Evolutionary conservation across 2,797 vertebrate species (phyloP), one percentile per base, ranked within the genome.

Genomic region (Eidolon dupreanum): DNA sequence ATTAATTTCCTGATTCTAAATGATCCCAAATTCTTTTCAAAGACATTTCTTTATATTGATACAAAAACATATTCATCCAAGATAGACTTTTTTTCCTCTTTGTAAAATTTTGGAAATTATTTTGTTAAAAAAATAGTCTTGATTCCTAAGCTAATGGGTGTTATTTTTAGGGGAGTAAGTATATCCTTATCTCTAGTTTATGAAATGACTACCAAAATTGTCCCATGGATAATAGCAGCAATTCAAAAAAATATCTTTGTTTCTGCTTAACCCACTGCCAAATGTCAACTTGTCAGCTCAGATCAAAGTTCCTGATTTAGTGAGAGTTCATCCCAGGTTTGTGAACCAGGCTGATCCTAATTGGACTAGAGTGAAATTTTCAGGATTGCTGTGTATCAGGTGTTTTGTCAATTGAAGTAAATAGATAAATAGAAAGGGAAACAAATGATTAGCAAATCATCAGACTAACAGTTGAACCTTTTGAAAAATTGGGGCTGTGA

Each of bases 291-390:
- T 49, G 9, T 63, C 33, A 31, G 5, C 74, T 81, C 38, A 59
- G 13, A 26, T 93, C 68, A 55, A 61, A 15, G 46, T 79, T 77
- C 90, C 31, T 33, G 59, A 73, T 55, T 68, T 11, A 43, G 13
- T 53, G 55, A 55, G 70, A 74, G 59, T 78, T 95, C 43, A 33
- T 71, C 77, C 15, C 57, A 24, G 61, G 24, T 81, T 79, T 87
- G 36, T 94, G 93, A 96, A 55, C 38, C 66, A 90, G 55, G 26
- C 16, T 92, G 41, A 78, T 75, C 15, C 65, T 51, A 81, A 71
- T 12, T 74, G 41, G 36, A 68, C 7, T 59, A 38, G 4, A 90
- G 49, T 43, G 19, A 82, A 73, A 46, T 38, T 83, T 91, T 93
- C 20, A 78, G 55, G 46, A 71, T 57, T 85, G 31, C 41, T 71